Base-by-base conservation (phyloP, 2,888 invertebrate genomes). In the Sceliomorpha sp. region DNA sequence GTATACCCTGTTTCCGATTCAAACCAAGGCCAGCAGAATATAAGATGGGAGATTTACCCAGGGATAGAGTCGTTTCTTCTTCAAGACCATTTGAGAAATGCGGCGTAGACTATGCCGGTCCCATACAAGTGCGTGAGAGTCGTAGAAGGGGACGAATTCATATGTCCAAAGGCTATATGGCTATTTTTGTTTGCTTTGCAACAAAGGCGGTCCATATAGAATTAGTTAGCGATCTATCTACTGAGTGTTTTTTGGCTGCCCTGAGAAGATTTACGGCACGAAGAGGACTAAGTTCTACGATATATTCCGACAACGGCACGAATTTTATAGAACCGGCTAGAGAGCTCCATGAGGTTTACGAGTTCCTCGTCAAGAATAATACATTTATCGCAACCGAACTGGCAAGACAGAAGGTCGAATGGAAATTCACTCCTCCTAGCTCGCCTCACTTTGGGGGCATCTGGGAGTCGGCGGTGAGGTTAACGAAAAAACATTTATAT, bases 91-190 rank as follows among this genome's bases (percentile, higher is more conserved):
- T n/a, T n/a, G n/a, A n/a, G n/a, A n/a, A n/a, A 1, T 32, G n/a
- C n/a, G 48, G 55, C 2, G 17, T 48, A 0, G 55, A 55, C 2
- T 63, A 42, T 37, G 73, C 72, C 1, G 79, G 76, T 3, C 77
- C 77, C 0, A 32, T 75, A 12, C 10, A 17, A 9, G 15, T 77
- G 1, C 32, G 60, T 1, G 56, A 69, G 14, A 60, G 48, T 7
- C 17, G 44, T 20, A 40, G 71, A 26, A 40, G 75, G 20, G 58
- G n/a, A n/a, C n/a, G n/a, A n/a, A n/a, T n/a, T n/a, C n/a, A n/a
- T n/a, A n/a, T n/a, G n/a, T n/a, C n/a, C n/a, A 12, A 77, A 75
- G 42, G 64, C 26, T 79, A 80, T 40, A 13, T 80, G 1, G 63
- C 72, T 0, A 15, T 76, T 6, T 78, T 79, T 15, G 56, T 72